Conservation (phyloP, 64 coral and sea anemone species). For the Pocillopora verrucosa region DNA sequence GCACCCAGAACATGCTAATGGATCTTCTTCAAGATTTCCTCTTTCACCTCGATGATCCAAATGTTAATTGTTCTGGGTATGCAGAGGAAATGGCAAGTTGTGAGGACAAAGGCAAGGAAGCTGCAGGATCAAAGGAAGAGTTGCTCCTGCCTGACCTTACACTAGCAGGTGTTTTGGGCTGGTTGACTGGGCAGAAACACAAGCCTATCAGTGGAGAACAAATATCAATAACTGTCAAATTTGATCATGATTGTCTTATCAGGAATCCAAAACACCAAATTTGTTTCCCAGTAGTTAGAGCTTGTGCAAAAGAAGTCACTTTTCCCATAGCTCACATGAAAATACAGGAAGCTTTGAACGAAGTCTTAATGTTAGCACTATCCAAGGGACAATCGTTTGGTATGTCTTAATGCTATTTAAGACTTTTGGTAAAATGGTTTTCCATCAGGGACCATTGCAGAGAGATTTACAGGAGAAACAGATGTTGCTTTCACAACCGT, state of each 20-base stretch:
- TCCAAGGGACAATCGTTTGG: conserved; percentile 62
- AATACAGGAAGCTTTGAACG: conserved; percentile 43
- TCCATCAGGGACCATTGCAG: background rate
- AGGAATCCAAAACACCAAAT: conserved; percentile 50
- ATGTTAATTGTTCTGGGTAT: conserved; percentile 41
- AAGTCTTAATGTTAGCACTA: conserved; percentile 47
- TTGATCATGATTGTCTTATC: conserved; percentile 53
- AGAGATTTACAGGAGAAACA: background rate
- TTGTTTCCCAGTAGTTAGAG: conserved; percentile 57
- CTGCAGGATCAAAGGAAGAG: no score
- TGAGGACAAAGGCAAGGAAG: no score
- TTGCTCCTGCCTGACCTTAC: no score
- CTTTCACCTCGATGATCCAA: conserved; percentile 53
- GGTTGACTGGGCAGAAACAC: conserved; percentile 78
- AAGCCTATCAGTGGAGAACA: conserved; percentile 39
- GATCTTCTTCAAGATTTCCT: conserved; percentile 42
- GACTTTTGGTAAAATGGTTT: background rate
- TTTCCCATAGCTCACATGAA: conserved; percentile 60
- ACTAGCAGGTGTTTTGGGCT: conserved; percentile 65
- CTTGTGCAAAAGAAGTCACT: conserved; percentile 65
- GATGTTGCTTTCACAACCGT: background rate
- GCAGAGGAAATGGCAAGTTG: no score
- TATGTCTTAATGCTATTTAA: conserved; percentile 39
- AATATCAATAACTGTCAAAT: conserved; percentile 23
- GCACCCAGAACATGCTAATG: conserved; percentile 24